These are phyloP conservation scores for Entomyzon cyanotis DNA, from an alignment of 2,113 vertebrate genomes.

Conservation along the genomic window DNA sequence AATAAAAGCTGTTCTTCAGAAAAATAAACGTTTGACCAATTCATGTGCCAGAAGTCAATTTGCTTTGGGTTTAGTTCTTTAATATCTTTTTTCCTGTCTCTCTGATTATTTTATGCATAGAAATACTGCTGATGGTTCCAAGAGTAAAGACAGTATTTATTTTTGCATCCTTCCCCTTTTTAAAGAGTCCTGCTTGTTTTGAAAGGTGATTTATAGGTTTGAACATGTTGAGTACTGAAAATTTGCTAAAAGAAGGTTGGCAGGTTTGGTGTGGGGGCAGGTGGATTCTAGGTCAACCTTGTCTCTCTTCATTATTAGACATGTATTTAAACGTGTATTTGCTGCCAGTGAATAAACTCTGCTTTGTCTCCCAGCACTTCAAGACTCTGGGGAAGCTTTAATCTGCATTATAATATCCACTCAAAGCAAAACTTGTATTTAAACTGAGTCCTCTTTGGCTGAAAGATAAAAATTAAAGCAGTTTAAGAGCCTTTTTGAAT, in stretches of 20 bases:
- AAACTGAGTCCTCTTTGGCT: neutral
- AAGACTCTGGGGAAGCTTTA: neutral
- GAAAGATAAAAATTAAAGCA: neutral
- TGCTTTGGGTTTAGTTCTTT: slow-evolving; percentile 14
- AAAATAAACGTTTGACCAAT: slow-evolving; percentile 20
- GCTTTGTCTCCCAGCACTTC: neutral
- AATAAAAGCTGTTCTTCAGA: slow-evolving; percentile 34
- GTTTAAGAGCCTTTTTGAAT: neutral
- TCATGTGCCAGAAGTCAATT: neutral
- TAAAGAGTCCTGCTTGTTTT: neutral
- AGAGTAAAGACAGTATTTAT: neutral
- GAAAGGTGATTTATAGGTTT: neutral
- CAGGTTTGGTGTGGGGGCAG: neutral
- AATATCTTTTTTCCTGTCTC: neutral
- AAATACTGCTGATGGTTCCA: neutral
- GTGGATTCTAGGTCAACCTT: neutral
- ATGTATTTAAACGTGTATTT: neutral
- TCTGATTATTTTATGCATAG: slow-evolving; percentile 5
- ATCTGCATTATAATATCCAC: neutral
- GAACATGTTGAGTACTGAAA: neutral
- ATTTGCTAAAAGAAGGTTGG: neutral
- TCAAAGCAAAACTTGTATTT: neutral
- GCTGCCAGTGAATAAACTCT: neutral
- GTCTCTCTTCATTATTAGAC: neutral
- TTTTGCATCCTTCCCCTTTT: neutral